Evolutionary conservation across 2,797 vertebrate species (phyloP), one percentile per base, ranked within the genome.

Genomic region (Chrosomus eos): DNA sequence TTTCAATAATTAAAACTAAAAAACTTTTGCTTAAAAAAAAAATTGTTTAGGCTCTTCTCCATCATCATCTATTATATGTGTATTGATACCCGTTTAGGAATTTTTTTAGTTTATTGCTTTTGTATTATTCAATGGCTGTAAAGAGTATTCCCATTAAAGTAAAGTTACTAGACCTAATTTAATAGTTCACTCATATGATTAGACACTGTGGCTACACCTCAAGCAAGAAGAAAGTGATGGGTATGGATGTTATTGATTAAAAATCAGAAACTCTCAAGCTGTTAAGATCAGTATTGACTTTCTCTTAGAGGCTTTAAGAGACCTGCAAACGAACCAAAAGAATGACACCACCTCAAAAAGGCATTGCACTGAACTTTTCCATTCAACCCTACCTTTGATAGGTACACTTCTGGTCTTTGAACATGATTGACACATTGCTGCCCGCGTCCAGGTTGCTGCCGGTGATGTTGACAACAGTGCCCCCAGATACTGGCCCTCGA

Each of bases 381-480:
- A 84, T 82, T 23, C 73, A 86, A 77, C 28, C 36, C 64, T 95
- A 99, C 98, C 96, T 97, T 94, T 97, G 96, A 93, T 96, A 98
- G 87, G 97, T 96, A 91, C 98, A 99, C 1, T 96, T 97, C 76
- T 99, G 97, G 84, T 96, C 93, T 83, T 97, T 98, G 33, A 99
- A 97, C 91, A 96, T 96, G 90, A 99, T 95, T 1, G 97, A 96
- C 91, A 99, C 98, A 0, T 97, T 97, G 94, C 98, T 99, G 83
- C 98, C 98, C 0, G 98, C 97, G 0, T 98, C 98, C 86, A 99
- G 95, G 93, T 99, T 97, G 92, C 96, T 97, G 84, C 98, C 98
- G 0, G 96, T 97, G 91, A 99, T 99, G 80, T 98, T 99, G 92
- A 99, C 97, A 40, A 97, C 95, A 7, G 98, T 99, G 77, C 98